Evolutionary conservation across 2,797 vertebrate genomes (phyloP), one percentile per base, ranked within the genome.

Genomic region (Sebastes itinus): DNA sequence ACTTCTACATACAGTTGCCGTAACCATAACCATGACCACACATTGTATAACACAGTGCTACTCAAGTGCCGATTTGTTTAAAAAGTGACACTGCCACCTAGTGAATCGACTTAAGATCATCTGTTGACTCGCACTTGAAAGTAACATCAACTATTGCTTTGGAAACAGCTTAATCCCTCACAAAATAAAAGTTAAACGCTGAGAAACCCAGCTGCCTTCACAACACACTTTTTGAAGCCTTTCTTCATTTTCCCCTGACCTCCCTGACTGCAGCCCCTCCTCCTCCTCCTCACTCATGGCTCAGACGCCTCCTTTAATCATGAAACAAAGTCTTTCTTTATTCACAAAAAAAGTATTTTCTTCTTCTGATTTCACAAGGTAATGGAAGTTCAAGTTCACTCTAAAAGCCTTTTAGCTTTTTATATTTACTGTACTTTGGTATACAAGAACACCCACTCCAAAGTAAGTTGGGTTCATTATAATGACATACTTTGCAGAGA

Each of bases 301-400:
- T 90, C 81, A 80, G 87, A 92, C 88, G 90, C 72, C 63, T 83
- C 80, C 69, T 89, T 91, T 94, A 92, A 92, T 94, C 91, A 94
- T 90, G 66, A 81, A 86, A 95, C 93, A 94, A 92, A 91, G 91
- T 90, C 83, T 78, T 77, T 89, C 90, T 95, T 92, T 92, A 93
- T 94, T 84, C 84, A 60, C 75, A 61, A 82, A 80, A 78, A 52
- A 52, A 52, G 56, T 77, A 73, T 85, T 74, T 80, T 84, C 52
- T 66, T 82, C 79, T 65, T 73, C 64, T 77, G 33, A 81, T 79
- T 77, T 82, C 63, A 76, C 46, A 61, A 67, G 64, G 61, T 75
- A 66, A 75, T 42, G 64, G 22, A 61, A 65, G 82, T 81, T 85
- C 75, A 77, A 78, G 69, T 78, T 88, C 52, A 55, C 30, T 80